Conservation (phyloP, 1,140 invertebrate genomes). For the Halyomorpha halys region DNA sequence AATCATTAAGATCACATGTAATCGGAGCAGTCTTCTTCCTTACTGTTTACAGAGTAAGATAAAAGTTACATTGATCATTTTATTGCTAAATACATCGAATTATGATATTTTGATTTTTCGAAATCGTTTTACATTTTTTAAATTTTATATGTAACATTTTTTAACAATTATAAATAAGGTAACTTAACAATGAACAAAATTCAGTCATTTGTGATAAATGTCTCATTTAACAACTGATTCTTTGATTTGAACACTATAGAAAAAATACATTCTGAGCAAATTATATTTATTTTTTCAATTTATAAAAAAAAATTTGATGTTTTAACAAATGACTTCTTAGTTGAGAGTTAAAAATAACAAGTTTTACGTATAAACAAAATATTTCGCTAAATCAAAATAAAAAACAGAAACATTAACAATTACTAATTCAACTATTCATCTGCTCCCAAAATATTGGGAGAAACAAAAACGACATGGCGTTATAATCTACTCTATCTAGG, state of each 20-base stretch:
- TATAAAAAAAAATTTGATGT: too few species aligned
- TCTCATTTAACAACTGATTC: too few species aligned
- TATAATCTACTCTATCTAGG: too few species aligned
- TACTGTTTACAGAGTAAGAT: slow-evolving; percentile 4
- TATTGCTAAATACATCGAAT: slow-evolving; percentile 6
- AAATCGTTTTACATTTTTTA: neutral
- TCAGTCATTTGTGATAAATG: neutral
- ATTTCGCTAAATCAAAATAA: too few species aligned
- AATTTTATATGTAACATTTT: neutral
- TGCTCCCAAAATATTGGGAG: too few species aligned
- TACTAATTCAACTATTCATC: too few species aligned
- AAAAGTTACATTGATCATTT: neutral
- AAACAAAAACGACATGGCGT: too few species aligned
- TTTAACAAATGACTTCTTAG: too few species aligned
- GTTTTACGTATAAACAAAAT: too few species aligned
- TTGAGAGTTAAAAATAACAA: too few species aligned
- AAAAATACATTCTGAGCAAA: neutral
- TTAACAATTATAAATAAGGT: neutral
- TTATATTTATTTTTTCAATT: too few species aligned
- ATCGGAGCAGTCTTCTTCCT: slow-evolving; percentile 6
- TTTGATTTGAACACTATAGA: neutral
- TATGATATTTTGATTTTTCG: neutral
- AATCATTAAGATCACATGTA: slow-evolving; percentile 5
- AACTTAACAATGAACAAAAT: neutral
- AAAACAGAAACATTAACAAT: too few species aligned